Evolutionary conservation across 2,888 invertebrate species (phyloP), one percentile per base, ranked within the genome.

Genomic region (Gonocerus acuteangulatus): DNA sequence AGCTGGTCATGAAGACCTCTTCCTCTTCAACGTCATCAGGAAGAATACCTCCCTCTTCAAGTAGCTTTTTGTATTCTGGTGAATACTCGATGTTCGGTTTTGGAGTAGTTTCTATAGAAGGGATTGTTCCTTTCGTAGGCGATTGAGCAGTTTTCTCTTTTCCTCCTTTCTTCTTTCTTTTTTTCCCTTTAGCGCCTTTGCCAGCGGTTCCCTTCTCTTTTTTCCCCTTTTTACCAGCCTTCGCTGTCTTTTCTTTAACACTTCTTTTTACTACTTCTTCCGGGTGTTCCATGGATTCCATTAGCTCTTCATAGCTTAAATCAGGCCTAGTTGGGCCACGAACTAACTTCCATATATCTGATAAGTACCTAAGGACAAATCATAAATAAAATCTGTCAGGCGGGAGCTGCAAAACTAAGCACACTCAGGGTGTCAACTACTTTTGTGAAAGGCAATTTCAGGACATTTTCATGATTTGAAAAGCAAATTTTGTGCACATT

Each of bases 1-100:
- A 47, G 4, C 16, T 9, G 3, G 48, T n/a, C 39, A 39, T 39
- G 15, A n/a, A 39, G 4, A 39, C 57, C 19, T 70, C 71, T 48
- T 73, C 72, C 18, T 71, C 61, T 60, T 65, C 66, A 60, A 63
- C 66, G 56, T 69, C 73, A 19, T 19, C 39, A 39, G 18, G 32
- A n/a, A 22, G n/a, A 27, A 27, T 27, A 27, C 42, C 23, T 69
- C 65, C 64, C 66, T 69, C 66, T 52, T 67, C 63, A 32, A 65
- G 44, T 42, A 61, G 58, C 62, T 68, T 62, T 36, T 61, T 62
- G 66, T 66, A 54, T 27, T 63, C 60, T 48, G 57, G 21, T 13
- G 62, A 61, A 61, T 66, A 61, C 19, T 44, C 61, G 7, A 19
- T n/a, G 13, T 15, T n/a, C 18, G 11, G 21, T 34, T 16, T 19